Percentiles rank a stretch among this genome's conserved stretches.
These are phyloP conservation scores for Vidua macroura DNA, from an alignment of 2,113 vertebrate species.

Conservation along the genomic window DNA sequence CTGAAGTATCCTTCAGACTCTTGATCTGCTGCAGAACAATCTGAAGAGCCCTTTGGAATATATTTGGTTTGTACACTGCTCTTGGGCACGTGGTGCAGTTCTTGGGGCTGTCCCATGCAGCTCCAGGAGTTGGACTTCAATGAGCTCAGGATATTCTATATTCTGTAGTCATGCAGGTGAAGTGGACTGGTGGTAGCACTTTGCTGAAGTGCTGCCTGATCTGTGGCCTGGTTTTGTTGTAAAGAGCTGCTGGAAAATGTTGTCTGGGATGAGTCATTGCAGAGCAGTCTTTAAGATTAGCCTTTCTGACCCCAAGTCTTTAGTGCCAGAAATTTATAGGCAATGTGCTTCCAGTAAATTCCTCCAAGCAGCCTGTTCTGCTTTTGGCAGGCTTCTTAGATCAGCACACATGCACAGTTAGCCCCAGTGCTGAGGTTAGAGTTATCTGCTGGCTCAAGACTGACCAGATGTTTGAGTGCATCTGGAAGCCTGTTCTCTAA, in stretches of 20 bases:
- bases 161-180: accelerated
- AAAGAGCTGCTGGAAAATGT: not conserved
- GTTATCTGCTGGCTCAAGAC: not conserved
- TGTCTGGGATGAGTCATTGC: not conserved
- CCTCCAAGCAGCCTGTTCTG: not conserved
- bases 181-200: not conserved
- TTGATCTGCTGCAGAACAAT: accelerated
- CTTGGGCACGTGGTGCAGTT: not conserved
- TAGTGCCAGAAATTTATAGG: not conserved
- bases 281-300: not conserved
- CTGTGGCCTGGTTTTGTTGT: not conserved
- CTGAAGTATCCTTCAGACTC: not conserved
- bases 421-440: not conserved
- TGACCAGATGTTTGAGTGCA: not conserved
- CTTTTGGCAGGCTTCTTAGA: not conserved
- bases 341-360: conserved; percentile 16
- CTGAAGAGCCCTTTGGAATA: not conserved
- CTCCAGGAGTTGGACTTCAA: not conserved
- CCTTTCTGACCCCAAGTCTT: not conserved
- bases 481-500: not conserved
- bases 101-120: not conserved
- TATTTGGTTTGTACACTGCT: not conserved
- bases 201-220: not conserved
- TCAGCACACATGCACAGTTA: not conserved
- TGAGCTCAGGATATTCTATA: not conserved